Evolutionary conservation across 2,113 vertebrate species (phyloP).

Genomic region (Equus quagga): DNA sequence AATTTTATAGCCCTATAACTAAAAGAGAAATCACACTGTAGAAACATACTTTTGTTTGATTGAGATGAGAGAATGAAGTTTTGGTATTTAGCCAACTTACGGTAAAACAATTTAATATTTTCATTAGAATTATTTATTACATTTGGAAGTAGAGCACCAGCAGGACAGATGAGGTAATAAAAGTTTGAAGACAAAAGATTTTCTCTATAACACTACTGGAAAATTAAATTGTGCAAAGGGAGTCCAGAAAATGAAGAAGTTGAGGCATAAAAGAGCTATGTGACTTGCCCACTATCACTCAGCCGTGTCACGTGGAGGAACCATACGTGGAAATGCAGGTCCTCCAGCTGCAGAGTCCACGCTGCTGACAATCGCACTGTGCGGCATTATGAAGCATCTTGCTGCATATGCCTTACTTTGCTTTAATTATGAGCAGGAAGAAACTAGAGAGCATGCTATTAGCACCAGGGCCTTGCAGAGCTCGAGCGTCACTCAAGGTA

Average conservation of each 20-base stretch:
- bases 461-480: neutral
- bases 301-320: neutral
- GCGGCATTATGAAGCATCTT: neutral
- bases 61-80: neutral
- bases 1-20: conserved; percentile 6
- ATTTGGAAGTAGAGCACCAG: neutral
- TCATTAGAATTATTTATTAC: neutral
- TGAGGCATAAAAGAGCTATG: neutral
- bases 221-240: neutral
- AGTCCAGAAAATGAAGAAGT: conserved; percentile 6
- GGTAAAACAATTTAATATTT: conserved; percentile 1
- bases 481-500: neutral
- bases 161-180: neutral
- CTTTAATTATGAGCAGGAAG: neutral
- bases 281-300: neutral
- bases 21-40: neutral
- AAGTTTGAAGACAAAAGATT: neutral
- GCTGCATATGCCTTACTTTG: neutral
- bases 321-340: neutral
- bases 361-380: neutral
- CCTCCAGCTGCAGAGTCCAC: fast-evolving
- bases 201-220: neutral
- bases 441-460: neutral
- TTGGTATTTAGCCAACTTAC: neutral
- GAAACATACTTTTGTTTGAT: neutral